Evolutionary conservation across 2,113 vertebrate species (phyloP), one percentile per base, ranked within the genome.

Genomic region (Alligator mississippiensis): DNA sequence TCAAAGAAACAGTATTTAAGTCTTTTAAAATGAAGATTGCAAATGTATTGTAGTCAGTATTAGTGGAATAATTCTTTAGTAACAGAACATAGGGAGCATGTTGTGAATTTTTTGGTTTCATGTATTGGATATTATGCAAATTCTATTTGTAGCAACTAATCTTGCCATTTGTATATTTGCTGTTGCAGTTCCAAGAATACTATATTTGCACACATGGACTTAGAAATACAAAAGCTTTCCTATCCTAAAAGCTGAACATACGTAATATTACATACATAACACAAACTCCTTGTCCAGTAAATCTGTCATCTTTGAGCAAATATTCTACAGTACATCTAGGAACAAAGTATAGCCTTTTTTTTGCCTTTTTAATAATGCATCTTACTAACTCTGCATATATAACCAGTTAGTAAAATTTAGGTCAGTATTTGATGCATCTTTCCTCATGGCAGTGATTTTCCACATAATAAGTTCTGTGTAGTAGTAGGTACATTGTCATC

Each of bases 151-250:
- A 25, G 30, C 14, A 18, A 58, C 7, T 6, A 14, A 57, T 24
- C 57, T 34, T 38, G 30, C 6, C 19, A 14, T 7, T n/a, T 60
- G 57, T 16, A 24, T 60, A 61, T 76, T 74, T 47, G 21, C 34
- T 74, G 21, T 63, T 84, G 54, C 21, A 75, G 13, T 80, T 22
- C 28, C 80, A 80, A 80, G 27, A 34, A 30, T 30, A 34, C 18
- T 18, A 9, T 54, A 62, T 72, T 80, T 82, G 72, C 82, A 84
- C 90, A 4, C 68, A 54, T 38, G 68, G 24, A 57, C 60, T 1
- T 22, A 80, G 57, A 90, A 28, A 90, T 62, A 88, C 55, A 64
- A 87, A 94, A 74, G 17, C 54, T 21, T 86, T 90, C 28, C 14
- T 84, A 4, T 24, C 16, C 68, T 81, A 47, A 55, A 84, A 55